Evolutionary conservation across 2,888 invertebrate genomes (phyloP), one percentile per base, ranked within the genome.

Genomic region (Drosophila subsilvestris): DNA sequence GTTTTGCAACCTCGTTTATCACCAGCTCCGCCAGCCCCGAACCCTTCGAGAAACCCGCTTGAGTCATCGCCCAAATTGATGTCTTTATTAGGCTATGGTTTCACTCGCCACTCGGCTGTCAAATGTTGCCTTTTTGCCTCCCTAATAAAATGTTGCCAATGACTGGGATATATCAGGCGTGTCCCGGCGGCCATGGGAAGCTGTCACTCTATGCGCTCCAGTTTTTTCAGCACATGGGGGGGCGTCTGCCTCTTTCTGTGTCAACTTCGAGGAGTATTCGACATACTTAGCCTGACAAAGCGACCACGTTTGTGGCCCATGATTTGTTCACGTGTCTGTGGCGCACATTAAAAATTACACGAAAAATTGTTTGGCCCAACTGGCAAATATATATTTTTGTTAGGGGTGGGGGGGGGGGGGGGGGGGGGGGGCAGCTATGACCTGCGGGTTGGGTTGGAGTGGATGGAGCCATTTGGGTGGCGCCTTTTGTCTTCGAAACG

Each of bases 11-110:
- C 56, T 60, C 50, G 57, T 75, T 72, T 65, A 65, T 79, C 65
- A 58, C 59, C 44, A 37, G 37, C 37, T 37, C 14, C 37, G 7
- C 7, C 37, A 14, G 27, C 49, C 61, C 37, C 45, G 29, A 67
- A 57, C 67, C 51, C n/a, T 29, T 25, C 37, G 17, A n/a, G 37
- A 42, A 67, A 22, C 49, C 53, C 53, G 59, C 70, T 73, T 84
- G 84, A 84, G 81, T 84, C 84, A 84, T 84, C 84, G 68, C 53
- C 50, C 58, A 79, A 78, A 75, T 85, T 85, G 86, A 85, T 85
- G 84, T 76, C 84, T 85, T 85, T 86, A 85, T 85, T 86, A 81
- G 86, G 75, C 75, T 58, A 47, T 18, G 8, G 27, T 22, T 27
- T 47, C 22, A 29, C 22, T 49, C 43, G 18, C 18, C 18, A 45